Conservation (phyloP, 2,888 invertebrate species). For the Amphimallon solstitiale region DNA sequence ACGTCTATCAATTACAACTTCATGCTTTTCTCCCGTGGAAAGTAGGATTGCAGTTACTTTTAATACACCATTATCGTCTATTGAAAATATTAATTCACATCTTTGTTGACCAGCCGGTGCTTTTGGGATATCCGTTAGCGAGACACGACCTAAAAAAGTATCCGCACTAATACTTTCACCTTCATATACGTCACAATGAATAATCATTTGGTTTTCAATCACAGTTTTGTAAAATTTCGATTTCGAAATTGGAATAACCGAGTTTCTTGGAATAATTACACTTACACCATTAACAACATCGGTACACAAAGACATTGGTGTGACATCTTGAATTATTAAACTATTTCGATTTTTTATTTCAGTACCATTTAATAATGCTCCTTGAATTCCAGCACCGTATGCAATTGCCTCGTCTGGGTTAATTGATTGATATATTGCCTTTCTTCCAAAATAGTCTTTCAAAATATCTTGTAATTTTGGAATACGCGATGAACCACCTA, state of each 20-base stretch:
- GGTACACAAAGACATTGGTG: slow-evolving; percentile 46
- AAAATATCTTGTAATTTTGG: slow-evolving; percentile 49
- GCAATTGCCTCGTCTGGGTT: slow-evolving; percentile 53
- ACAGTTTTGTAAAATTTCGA: background rate
- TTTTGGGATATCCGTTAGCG: slow-evolving; percentile 2
- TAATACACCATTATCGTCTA: slow-evolving; percentile 5
- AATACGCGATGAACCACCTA: slow-evolving; percentile 52
- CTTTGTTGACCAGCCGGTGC: background rate
- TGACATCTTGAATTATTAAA: slow-evolving; percentile 46
- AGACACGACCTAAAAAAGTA: background rate
- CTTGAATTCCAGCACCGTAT: slow-evolving; percentile 51
- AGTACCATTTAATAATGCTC: slow-evolving; percentile 43
- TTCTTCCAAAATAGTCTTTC: slow-evolving; percentile 44
- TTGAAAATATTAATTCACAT: slow-evolving; percentile 7
- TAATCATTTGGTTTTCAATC: background rate
- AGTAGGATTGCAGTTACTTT: background rate
- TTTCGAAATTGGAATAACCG: background rate
- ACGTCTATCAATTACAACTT: background rate
- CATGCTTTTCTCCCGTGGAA: slow-evolving; percentile 14
- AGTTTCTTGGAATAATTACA: slow-evolving; percentile 12
- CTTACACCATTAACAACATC: background rate
- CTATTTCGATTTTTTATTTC: slow-evolving; percentile 32
- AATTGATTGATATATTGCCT: slow-evolving; percentile 43
- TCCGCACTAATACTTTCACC: background rate
- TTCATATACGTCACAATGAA: slow-evolving; percentile 14